Evolutionary conservation across 2,113 vertebrate species (phyloP), one percentile per base, ranked within the genome.

Genomic region (Rhabdornis inornatus): DNA sequence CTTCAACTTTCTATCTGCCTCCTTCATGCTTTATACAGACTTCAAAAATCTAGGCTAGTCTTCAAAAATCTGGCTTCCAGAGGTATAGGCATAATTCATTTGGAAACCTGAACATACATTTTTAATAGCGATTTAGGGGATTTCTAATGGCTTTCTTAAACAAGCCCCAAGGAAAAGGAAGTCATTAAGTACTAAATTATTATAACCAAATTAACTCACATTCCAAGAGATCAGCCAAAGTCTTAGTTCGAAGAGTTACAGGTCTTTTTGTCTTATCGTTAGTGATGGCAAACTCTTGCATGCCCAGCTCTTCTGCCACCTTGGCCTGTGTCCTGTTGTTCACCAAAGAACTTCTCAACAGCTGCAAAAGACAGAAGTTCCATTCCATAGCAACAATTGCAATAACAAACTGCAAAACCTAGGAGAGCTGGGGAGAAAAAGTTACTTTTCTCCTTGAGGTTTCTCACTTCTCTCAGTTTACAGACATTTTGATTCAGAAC

Each of bases 241-340:
- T 99, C 98, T 99, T 99, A 64, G 99, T 99, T 63, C 99, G 97
- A 19, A 99, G 98, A 2, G 99, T 99, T 10, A 99, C 99, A 0
- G 99, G 99, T 28, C 99, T 98, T 82, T 99, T 99, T 94, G 99
- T 99, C 94, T 99, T 99, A 97, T 99, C 99, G 6, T 99, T 99
- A 78, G 99, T 99, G 95, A 99, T 99, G 95, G 99, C 99, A 27
- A 98, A 99, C 44, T 99, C 99, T 91, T 99, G 99, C 99, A 99
- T 99, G 71, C 99, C 99, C 97, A 99, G 95, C 94, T 99, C 99
- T 97, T 99, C 99, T 2, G 99, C 99, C 71, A 99, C 99, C 93
- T 99, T 99, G 91, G 99, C 99, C 90, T 99, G 99, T 0, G 99
- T 99, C 83, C 99, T 98, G 97, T 99, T 99, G 96, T 99, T 99